Evolutionary conservation across 2,888 invertebrate genomes (phyloP), one percentile per base, ranked within the genome.

Genomic region (Empis livida): DNA sequence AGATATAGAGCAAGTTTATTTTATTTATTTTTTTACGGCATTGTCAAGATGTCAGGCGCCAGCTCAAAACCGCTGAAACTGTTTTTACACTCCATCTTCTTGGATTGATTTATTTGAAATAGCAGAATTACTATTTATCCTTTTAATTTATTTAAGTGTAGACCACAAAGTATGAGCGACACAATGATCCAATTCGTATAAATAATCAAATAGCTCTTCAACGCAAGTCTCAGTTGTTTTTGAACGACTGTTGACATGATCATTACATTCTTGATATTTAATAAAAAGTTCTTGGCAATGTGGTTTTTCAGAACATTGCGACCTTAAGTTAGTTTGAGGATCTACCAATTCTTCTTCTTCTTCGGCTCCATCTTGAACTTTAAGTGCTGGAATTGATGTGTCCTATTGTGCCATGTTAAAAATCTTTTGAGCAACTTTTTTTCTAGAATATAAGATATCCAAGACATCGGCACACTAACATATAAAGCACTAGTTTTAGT

Each of bases 141-240:
- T 47, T 45, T 48, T 54, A 55, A 51, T 56, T 64, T 78, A 87
- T 74, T 87, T 86, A 55, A 87, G 71, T 62, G 79, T 77, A 51
- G 74, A 73, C 64, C 82, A 86, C 16, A 88, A 73, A 56, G 77
- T 78, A 64, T 85, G 80, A 42, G 81, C 74, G 49, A 88, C 95
- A 62, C 97, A 97, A 61, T 92, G 86, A 70, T 97, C 97, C 13
- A 96, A 76, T 56, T 90, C 87, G 62, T 89, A 84, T 30, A 96
- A 70, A 61, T 87, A 91, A 72, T 97, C 96, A 55, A 90, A 76
- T 27, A 97, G 75, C 70, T 97, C 97, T 67, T 97, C 93, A 43
- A 80, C 72, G 62, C 97, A 97, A 5, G 81, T 89, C 72, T 97
- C 97, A 0, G 84, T 72, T 2, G 97, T 97, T 56, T 85, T 77